phyloP scores from a whole-genome alignment of 2,113 vertebrate species.

The Onychostruthus taczanowskii region DNA sequence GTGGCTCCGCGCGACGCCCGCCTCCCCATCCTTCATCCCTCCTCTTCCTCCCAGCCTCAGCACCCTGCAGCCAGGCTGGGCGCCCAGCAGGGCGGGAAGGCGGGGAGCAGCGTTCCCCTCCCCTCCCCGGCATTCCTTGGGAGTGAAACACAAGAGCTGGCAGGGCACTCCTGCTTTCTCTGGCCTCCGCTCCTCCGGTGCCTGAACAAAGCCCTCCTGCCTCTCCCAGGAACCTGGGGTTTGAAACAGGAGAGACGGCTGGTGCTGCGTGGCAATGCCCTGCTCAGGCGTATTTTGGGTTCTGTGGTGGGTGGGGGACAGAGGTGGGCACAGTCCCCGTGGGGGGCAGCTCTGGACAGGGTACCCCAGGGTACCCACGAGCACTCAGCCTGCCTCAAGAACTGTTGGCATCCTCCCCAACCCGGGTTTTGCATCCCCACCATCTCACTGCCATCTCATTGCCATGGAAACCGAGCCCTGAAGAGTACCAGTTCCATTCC shows the following conservation, averaged over 20 bases:
- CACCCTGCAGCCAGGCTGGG: slow-evolving; percentile 23
- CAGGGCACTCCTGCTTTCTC: slow-evolving; percentile 57
- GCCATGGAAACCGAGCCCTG: slow-evolving; percentile 48
- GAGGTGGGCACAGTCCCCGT: not conserved
- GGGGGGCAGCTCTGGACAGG: not conserved
- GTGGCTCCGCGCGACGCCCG: not conserved
- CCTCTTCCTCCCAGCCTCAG: not conserved
- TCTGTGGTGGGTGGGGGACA: not conserved
- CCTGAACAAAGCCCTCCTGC: slow-evolving; percentile 61
- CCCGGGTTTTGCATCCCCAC: not conserved
- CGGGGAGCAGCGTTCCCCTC: not conserved
- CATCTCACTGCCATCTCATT: not conserved
- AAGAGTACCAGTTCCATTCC: not conserved
- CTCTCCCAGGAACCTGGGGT: slow-evolving; percentile 36
- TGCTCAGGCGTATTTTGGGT: not conserved
- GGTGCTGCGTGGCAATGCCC: not conserved
- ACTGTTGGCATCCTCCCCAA: not conserved
- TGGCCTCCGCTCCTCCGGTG: slow-evolving; percentile 49
- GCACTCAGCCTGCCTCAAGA: not conserved
- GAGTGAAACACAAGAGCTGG: slow-evolving; percentile 71
- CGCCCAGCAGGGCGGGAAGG: not conserved
- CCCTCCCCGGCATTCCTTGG: slow-evolving; percentile 70
- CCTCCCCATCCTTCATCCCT: slow-evolving; percentile 6
- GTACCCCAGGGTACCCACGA: not conserved
- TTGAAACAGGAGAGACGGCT: slow-evolving; percentile 14